Evolutionary conservation across 2,113 vertebrate species (phyloP), one percentile per base, ranked within the genome.

Genomic region (Neogobius melanostomus): DNA sequence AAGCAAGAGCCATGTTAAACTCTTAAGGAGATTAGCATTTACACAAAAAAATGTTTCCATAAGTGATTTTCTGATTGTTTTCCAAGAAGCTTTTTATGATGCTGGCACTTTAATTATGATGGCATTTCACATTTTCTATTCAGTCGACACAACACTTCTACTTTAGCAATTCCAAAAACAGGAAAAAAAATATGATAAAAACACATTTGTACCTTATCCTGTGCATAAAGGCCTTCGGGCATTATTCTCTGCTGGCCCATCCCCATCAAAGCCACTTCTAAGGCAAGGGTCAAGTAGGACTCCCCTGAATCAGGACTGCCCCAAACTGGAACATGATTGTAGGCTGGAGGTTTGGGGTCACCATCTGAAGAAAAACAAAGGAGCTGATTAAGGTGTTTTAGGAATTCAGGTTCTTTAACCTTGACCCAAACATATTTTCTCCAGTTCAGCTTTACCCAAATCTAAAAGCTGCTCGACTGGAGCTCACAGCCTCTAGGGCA

Each of bases 211-310:
- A 91, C 90, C 85, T 99, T 99, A 81, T 99, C 97, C 91, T 99
- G 98, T 46, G 97, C 95, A 0, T 98, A 98, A 5, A 98, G 91
- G 57, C 98, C 97, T 89, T 98, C 97, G 0, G 98, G 98, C 98
- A 99, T 99, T 85, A 98, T 93, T 61, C 98, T 93, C 86, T 99
- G 98, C 86, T 99, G 98, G 66, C 98, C 98, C 95, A 99, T 96
- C 6, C 97, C 97, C 96, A 99, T 96, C 76, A 99, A 89, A 9
- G 97, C 95, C 88, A 99, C 98, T 91, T 99, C 98, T 79, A 98
- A 88, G 68, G 98, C 96, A 84, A 99, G 77, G 6, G 96, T 95
- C 83, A 99, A 91, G 91, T 97, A 99, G 8, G 98, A 99, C 85
- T 99, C 97, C 28, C 91, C 87, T 10, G 84, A 91, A 9, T 95